A percentile compares a stretch with the other conserved stretches of the same genome.
phyloP scores from a whole-genome alignment of 1,140 invertebrate species.

The Drosophila santomea region DNA sequence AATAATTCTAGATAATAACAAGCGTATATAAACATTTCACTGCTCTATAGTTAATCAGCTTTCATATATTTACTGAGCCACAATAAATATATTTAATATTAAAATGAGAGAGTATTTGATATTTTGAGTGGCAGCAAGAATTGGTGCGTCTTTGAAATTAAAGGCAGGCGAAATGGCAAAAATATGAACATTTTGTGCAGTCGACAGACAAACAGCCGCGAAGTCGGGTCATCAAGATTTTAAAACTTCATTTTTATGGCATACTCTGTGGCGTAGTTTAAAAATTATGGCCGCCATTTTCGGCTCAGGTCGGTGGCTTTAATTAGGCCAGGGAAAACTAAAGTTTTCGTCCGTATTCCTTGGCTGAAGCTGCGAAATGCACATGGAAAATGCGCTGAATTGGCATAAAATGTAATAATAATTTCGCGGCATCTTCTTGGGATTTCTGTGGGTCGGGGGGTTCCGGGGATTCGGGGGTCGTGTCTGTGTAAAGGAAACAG shows the following conservation, averaged over 20 bases:
- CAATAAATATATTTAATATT: not conserved
- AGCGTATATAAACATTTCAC: too few species aligned
- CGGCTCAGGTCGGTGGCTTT: conserved; percentile 44
- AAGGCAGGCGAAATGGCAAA: conserved; percentile 59
- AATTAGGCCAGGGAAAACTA: conserved; percentile 58
- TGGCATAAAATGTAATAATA: conserved; percentile 78
- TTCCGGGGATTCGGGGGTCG: conserved; percentile 17
- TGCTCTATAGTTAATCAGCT: too few species aligned
- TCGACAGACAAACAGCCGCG: conserved; percentile 13
- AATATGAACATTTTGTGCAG: conserved; percentile 65
- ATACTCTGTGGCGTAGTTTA: conserved; percentile 26
- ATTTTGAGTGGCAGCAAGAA: not conserved
- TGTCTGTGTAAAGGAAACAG: conserved; percentile 66
- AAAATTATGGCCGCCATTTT: conserved; percentile 48
- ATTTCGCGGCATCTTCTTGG: conserved; percentile 41
- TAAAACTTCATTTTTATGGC: conserved; percentile 52
- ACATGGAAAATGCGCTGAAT: conserved; percentile 69
- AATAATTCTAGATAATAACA: too few species aligned
- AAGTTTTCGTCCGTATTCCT: conserved; percentile 18
- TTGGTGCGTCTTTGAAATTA: conserved; percentile 54
- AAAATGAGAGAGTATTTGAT: not conserved
- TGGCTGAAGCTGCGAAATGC: conserved; percentile 4
- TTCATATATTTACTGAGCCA: not conserved
- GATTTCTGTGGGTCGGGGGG: not conserved
- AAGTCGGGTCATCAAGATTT: conserved; percentile 36